Evolutionary conservation across 2,797 vertebrate genomes (phyloP), one percentile per base, ranked within the genome.

Genomic region (Halcyon leucocephala): DNA sequence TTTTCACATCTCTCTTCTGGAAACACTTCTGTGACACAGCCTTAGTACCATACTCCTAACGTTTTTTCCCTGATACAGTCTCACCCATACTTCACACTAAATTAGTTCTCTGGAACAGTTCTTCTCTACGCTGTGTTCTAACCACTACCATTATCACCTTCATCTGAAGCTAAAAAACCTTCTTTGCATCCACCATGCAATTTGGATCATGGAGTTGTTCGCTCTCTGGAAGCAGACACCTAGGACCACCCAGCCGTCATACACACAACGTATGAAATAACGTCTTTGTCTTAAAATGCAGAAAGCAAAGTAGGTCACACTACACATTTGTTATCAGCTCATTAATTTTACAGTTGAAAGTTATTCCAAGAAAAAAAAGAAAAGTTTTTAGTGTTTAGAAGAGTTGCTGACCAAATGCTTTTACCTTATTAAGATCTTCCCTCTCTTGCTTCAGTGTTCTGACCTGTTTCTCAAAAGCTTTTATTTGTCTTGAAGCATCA

Each of bases 341-440:
- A 74, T 91, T 89, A 76, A 58, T 88, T 97, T 62, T 73, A 87
- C 41, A 82, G 18, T 65, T 67, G 48, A 16, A 94, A 76, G 37
- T 60, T 72, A 71, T 65, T 85, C 80, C 52, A 89, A 92, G 77
- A 80, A 66, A 90, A 89, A 76, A 54, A 73, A 48, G 71, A 93
- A 33, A 21, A 76, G 64, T 61, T 57, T 89, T 57, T 49, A 82
- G 28, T 33, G 60, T 69, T 94, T 42, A 93, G 57, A 96, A 96
- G 67, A 60, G 37, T 17, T 76, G 62, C 54, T 82, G 81, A 66
- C 57, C 41, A 74, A 58, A 51, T 54, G 46, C 29, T 84, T 83
- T 96, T 98, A 99, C 99, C 99, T 99, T 99, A 94, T 99, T 99
- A 69, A 99, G 96, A 94, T 99, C 99, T 31, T 99, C 99, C 91